Base-by-base conservation (phyloP, 1,140 invertebrate genomes). In the Dinoponera quadriceps region DNA sequence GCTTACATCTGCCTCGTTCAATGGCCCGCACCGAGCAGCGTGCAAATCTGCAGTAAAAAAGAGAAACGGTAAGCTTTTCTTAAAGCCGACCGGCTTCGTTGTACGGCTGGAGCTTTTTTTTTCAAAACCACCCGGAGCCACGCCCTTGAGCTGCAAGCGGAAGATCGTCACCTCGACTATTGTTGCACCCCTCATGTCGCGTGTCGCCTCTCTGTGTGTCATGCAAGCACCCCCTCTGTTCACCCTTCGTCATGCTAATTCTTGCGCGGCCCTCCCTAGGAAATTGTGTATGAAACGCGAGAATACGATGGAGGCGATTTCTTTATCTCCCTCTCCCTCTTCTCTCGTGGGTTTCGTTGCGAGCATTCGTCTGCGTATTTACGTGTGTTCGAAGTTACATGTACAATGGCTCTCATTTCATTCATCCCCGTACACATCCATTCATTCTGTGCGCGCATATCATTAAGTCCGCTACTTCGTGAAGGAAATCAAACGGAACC, bases 211-310 rank as follows among this genome's bases (percentile, higher is more conserved):
- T 49, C 38, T 57, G 69, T 82, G 59, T 11, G 22, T 49, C 25
- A 33, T 18, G 16, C 62, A 29, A 29, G 49, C 69, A 55, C 75
- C 59, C 69, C 54, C 54, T 48, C 22, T 51, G 63, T 65, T 29
- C 84, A 27, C 14, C 48, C 78, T 49, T 38, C 57, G 78, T 88
- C 54, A 88, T 88, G 83, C 51, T 83, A 88, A 88, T 88, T 88
- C 80, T 20, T 48, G 25, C 69, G 22, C 29, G 49, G 59, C 68
- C 48, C 55, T 59, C 16, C 51, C 33, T 44, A 55, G 22, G 16
- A 68, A 51, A 69, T 59, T 49, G 20, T 71, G 73, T 51, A 38
- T 65, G 73, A 83, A 83, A 27, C 51, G 54, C 38, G 14, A 84
- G 82, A 48, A 73, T 62, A 38, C 49, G 59, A 54, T 73, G 38